Conservation (phyloP, 2,888 invertebrate species). For the Leptopterna dolabrata region DNA sequence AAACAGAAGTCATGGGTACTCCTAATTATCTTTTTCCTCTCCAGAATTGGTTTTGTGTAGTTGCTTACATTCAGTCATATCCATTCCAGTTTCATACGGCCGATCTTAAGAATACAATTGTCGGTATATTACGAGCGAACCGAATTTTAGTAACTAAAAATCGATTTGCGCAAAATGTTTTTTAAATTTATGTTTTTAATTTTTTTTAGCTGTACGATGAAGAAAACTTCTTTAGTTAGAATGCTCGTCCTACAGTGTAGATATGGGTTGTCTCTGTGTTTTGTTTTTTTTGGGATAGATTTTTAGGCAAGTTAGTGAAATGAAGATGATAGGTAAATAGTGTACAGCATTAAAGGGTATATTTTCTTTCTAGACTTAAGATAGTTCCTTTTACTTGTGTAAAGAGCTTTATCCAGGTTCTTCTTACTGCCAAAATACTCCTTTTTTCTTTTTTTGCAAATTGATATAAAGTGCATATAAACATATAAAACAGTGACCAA, state of each 20-base stretch:
- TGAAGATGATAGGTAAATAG: neutral
- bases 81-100: too few relatives aligned
- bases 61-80: too few relatives aligned
- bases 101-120: too few relatives aligned
- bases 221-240: conserved; percentile 20
- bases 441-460: neutral
- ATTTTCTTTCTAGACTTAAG: conserved; percentile 24
- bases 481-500: neutral
- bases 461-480: too few relatives aligned
- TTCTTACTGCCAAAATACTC: conserved; percentile 48
- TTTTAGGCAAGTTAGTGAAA: neutral
- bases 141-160: too few relatives aligned
- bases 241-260: conserved; percentile 15
- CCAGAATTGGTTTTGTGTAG: too few relatives aligned
- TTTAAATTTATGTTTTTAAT: neutral
- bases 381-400: conserved; percentile 37
- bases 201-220: neutral
- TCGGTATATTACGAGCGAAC: too few relatives aligned
- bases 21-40: too few relatives aligned
- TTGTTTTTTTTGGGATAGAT: conserved; percentile 38
- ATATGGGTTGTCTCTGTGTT: conserved; percentile 31
- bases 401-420: conserved; percentile 40
- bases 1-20: too few relatives aligned
- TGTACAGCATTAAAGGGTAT: neutral
- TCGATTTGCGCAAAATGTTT: neutral